These are phyloP conservation scores for Cardinalis cardinalis DNA, from an alignment of 2,113 vertebrate genomes.

Conservation along the genomic window DNA sequence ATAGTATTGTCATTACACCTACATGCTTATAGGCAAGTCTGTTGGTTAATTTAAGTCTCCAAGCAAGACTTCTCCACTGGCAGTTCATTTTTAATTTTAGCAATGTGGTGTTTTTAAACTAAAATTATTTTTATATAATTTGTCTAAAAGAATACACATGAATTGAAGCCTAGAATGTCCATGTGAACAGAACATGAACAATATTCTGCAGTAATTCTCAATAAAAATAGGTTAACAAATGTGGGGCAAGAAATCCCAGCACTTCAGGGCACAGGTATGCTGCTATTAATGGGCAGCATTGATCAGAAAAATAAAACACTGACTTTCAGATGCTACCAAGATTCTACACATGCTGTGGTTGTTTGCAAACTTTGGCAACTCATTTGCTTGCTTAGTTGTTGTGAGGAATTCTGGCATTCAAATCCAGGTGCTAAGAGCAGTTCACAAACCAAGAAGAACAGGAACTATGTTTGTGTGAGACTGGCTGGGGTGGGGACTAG, in stretches of 20 bases:
- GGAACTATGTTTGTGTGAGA: background rate
- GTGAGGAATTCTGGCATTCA: background rate
- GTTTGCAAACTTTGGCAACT: background rate
- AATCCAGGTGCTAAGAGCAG: background rate
- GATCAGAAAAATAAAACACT: background rate
- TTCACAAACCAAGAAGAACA: background rate
- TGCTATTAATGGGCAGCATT: background rate
- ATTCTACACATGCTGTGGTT: background rate
- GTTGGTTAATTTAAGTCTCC: background rate
- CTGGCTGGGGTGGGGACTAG: background rate
- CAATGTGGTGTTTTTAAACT: background rate
- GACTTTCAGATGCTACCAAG: background rate
- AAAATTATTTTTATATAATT: background rate
- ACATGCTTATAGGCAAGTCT: background rate
- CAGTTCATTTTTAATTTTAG: background rate
- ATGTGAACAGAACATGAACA: background rate
- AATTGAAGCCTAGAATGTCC: background rate
- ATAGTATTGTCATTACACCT: background rate
- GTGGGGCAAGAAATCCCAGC: background rate
- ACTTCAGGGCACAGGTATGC: background rate
- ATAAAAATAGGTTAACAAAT: background rate
- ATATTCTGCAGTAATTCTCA: background rate
- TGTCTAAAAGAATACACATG: background rate
- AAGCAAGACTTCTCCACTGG: background rate
- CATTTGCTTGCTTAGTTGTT: background rate